Base-by-base conservation (phyloP, 2,797 vertebrate genomes). In the Alosa sapidissima region DNA sequence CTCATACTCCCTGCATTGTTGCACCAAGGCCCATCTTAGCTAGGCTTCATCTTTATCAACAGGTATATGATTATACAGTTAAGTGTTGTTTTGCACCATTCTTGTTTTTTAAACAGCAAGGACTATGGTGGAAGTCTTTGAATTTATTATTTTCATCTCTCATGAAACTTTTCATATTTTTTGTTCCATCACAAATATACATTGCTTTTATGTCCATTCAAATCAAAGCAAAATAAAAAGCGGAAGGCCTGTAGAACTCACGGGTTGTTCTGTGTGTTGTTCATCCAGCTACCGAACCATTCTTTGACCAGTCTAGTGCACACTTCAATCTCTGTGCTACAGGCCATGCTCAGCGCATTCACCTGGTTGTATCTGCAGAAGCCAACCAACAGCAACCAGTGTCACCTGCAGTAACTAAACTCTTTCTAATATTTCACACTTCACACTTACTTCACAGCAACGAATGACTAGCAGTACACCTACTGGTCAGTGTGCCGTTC, bases 301-400 rank as follows among this genome's bases (percentile, higher is more conserved):
- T 0, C 0, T 0, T 0, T 45, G 16, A 92, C 85, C 86, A 96
- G 86, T 0, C 1, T 0, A 14, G 87, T 81, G 81, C 98, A 99
- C 0, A 92, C 90, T 0, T 16, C 0, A 0, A 96, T 0, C 0
- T 95, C 96, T 0, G 94, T 96, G 82, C 91, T 94, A 87, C 98
- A 99, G 48, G 97, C 97, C 0, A 96, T 93, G 83, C 91, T 95
- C 90, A 99, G 90, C 58, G 97, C 95, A 0, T 95, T 97, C 48
- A 97, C 82, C 92, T 98, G 94, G 0, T 93, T 97, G 89, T 99
- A 99, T 91, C 98, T 99, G 92, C 0, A 81, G 82, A 13, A 62
- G 58, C 51, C 58, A 81, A 33, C 11, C 68, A 19, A 75, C 33
- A 75, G 68, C 2, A 41, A 45, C 41, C 33, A 75, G 28, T 16